Evolutionary conservation across 1,140 invertebrate species (phyloP).

Genomic region (Carcinoscorpius rotundicauda): DNA sequence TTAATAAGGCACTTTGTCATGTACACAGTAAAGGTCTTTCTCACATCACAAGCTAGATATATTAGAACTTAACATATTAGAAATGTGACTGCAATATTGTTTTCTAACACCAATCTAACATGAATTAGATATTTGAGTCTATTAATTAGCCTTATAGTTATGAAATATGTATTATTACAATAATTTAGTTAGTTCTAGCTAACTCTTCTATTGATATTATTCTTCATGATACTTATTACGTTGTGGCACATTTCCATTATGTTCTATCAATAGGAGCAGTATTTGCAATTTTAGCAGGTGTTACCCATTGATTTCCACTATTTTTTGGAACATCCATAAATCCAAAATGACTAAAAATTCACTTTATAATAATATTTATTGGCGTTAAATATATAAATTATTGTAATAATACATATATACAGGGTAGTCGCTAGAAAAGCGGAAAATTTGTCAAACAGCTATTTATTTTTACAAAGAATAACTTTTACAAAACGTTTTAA

Average conservation of each 20-base stretch:
- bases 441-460: too few relatives aligned
- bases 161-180: neutral
- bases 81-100: too few relatives aligned
- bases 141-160: too few relatives aligned
- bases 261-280: slow-evolving; percentile 50
- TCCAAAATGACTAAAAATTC: slow-evolving; percentile 28
- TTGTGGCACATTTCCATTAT: slow-evolving; percentile 60
- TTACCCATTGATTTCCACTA: slow-evolving; percentile 51
- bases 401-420: slow-evolving; percentile 28
- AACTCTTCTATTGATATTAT: slow-evolving; percentile 56
- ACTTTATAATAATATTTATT: slow-evolving; percentile 47
- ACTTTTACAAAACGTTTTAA: too few relatives aligned
- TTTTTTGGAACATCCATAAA: slow-evolving; percentile 46
- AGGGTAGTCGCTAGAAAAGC: too few relatives aligned
- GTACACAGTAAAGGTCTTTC: too few relatives aligned
- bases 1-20: too few relatives aligned
- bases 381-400: slow-evolving; percentile 33
- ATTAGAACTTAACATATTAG: too few relatives aligned
- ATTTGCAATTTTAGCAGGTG: slow-evolving; percentile 53
- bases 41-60: too few relatives aligned
- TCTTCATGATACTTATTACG: slow-evolving; percentile 61
- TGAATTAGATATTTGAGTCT: too few relatives aligned
- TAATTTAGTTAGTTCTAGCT: slow-evolving; percentile 45
- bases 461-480: too few relatives aligned
- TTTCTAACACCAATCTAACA: too few relatives aligned